Evolutionary conservation across 2,113 vertebrate species (phyloP), one percentile per base, ranked within the genome.

Genomic region (Perca schrenkii): DNA sequence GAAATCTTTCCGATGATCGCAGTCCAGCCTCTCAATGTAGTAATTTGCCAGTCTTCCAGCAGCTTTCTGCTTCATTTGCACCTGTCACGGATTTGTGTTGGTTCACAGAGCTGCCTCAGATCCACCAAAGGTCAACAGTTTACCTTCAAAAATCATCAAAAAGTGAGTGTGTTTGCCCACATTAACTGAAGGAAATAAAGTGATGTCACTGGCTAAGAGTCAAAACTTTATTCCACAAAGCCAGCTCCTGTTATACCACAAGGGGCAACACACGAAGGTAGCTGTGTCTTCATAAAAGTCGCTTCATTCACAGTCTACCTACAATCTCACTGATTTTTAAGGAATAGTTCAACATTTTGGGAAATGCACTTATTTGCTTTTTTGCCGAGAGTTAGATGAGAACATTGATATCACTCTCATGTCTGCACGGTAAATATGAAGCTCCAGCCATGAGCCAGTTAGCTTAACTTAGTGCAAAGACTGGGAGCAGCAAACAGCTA

Each of bases 11-110:
- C 28, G 8, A 84, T 74, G 56, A 79, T 88, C 85, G 72, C 56
- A 57, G 74, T 72, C 70, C 69, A 46, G 80, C 49, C 28, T 67
- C 80, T 85, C 61, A 62, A 52, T 73, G 67, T 72, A 79, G 72
- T 69, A 17, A 87, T 86, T 77, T 72, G 47, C 66, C 62, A 60
- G 61, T 71, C 58, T 19, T 58, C 56, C 36, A 28, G 40, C 76
- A 67, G 80, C 61, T 86, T 83, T 83, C 82, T 86, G 83, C 81
- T 90, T 80, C 82, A 74, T 91, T 91, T 88, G 60, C 84, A 90
- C 86, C 91, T 84, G 87, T 77, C 80, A 70, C 10, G 13, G 66
- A 68, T 74, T 62, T 69, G 65, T 22, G 66, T 56, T 67, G 54
- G 68, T 86, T 85, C 34, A 47, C 66, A 73, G 68, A 66, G 71